These are phyloP conservation scores for Morbakka virulenta DNA, from an alignment of 30 jellyfish, hydroid and myxozoan genomes.

Conservation along the genomic window DNA sequence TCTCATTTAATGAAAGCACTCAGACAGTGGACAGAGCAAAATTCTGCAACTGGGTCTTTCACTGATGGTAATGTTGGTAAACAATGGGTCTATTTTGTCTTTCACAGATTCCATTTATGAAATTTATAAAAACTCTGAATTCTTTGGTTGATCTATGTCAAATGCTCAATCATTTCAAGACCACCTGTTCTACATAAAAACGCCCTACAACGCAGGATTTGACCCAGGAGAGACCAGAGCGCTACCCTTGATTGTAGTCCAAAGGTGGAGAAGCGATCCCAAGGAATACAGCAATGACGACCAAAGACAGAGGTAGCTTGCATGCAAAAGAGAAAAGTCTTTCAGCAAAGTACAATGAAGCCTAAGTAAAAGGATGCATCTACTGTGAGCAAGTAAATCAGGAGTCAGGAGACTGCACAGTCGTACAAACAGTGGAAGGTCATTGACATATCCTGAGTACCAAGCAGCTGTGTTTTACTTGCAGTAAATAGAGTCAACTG, in stretches of 20 bases:
- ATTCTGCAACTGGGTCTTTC: constrained; percentile 6
- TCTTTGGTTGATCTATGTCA: no score
- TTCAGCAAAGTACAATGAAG: constrained; percentile 16
- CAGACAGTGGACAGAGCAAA: constrained; percentile 34
- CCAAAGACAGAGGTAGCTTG: constrained; percentile 9
- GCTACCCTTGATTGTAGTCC: no score
- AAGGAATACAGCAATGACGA: no score
- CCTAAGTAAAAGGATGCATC: constrained; percentile 13
- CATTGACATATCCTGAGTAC: constrained; percentile 11
- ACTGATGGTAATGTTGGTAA: no score
- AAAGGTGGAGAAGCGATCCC: no score
- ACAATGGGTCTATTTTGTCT: no score
- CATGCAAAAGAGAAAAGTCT: constrained; percentile 11
- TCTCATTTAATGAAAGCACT: constrained; percentile 33
- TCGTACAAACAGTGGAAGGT: constrained; percentile 17
- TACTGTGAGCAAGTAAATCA: constrained; percentile 41
- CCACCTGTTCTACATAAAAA: no score
- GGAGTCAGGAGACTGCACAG: constrained; percentile 35
- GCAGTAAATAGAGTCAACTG: constrained; percentile 42
- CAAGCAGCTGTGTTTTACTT: constrained; percentile 46
- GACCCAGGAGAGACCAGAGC: no score
- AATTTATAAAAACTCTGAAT: no score
- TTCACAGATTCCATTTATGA: no score
- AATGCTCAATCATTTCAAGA: no score
- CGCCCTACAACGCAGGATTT: no score